Evolutionary conservation across 2,888 invertebrate genomes (phyloP).

Genomic region (Pristionchus arcanus): DNA sequence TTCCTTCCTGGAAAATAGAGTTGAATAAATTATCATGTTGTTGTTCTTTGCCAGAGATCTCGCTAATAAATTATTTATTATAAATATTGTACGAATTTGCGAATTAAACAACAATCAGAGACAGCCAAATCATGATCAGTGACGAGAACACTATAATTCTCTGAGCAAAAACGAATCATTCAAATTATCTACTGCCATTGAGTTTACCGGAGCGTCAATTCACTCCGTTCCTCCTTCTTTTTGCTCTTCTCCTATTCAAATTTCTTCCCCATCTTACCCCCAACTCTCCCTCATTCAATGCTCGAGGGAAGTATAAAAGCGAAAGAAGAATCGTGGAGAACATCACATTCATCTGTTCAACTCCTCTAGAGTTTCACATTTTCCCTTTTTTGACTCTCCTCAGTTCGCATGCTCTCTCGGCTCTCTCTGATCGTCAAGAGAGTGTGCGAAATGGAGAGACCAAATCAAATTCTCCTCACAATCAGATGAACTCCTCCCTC

Average conservation of each 20-base stretch:
- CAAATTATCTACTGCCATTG: not conserved
- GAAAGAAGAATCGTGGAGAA: not conserved
- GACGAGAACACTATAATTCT: not conserved
- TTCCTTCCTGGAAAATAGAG: slow-evolving; percentile 36
- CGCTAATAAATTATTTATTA: too few relatives aligned
- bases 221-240: not conserved
- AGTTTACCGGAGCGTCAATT: not conserved
- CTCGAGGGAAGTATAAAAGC: slow-evolving; percentile 22
- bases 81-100: not conserved
- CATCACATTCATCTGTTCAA: not conserved
- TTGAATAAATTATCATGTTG: not conserved
- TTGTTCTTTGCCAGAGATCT: not conserved
- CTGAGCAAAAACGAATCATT: not conserved
- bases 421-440: too few relatives aligned
- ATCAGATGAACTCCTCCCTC: slow-evolving; percentile 7
- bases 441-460: not conserved
- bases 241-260: slow-evolving; percentile 41
- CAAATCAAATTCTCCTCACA: not conserved
- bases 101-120: not conserved
- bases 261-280: slow-evolving; percentile 19
- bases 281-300: slow-evolving; percentile 37
- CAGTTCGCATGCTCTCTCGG: not conserved
- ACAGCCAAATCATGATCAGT: not conserved
- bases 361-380: not conserved
- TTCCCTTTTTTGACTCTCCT: not conserved